phyloP scores from a whole-genome alignment of 30 jellyfish, hydroid and myxozoan genomes.

The Rhopilema esculentum region DNA sequence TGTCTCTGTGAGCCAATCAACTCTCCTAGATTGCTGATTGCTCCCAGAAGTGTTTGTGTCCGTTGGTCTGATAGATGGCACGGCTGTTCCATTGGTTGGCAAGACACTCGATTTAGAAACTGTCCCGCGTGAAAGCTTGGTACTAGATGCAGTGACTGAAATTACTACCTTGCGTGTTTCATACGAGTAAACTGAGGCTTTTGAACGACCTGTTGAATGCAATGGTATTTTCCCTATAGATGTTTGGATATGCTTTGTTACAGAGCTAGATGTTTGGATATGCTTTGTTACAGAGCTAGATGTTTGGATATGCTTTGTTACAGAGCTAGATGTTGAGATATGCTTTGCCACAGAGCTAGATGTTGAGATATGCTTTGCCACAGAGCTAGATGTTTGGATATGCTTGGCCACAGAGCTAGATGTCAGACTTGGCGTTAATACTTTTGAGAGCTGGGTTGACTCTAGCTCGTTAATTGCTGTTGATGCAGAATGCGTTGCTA shows the following conservation, averaged over 20 bases:
- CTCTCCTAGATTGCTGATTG: not conserved
- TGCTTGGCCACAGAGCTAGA: too few relatives aligned
- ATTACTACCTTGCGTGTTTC: not conserved
- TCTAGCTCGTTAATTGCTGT: too few relatives aligned
- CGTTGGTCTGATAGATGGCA: not conserved
- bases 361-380: too few relatives aligned
- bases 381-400: too few relatives aligned
- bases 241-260: too few relatives aligned
- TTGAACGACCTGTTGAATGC: not conserved
- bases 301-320: too few relatives aligned
- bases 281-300: too few relatives aligned
- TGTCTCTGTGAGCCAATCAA: slow-evolving; percentile 52
- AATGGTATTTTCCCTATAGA: not conserved
- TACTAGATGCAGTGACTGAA: not conserved
- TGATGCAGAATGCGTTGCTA: not conserved
- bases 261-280: too few relatives aligned
- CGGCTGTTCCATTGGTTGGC: not conserved
- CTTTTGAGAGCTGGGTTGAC: too few relatives aligned
- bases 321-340: too few relatives aligned
- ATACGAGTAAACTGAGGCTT: not conserved
- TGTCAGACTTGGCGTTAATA: not conserved
- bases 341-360: too few relatives aligned
- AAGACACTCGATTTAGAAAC: not conserved
- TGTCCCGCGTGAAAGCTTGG: not conserved
- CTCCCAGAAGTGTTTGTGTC: not conserved